Evolutionary conservation across 2,113 vertebrate species (phyloP), one percentile per base, ranked within the genome.

Genomic region (Perccottus glenii): DNA sequence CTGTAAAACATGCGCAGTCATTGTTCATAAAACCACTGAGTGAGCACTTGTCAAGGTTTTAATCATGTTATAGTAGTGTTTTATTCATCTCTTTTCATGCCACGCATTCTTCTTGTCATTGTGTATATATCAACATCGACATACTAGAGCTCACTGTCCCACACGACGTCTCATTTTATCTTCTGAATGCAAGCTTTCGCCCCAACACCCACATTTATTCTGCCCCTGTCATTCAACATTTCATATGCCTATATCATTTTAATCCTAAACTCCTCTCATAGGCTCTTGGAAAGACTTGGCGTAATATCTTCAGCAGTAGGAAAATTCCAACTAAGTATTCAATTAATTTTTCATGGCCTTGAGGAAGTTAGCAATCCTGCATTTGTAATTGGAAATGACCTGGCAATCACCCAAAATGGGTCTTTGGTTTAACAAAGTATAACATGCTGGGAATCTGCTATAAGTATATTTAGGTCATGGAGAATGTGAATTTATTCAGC

Each of bases 61-160:
- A 42, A 53, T 70, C 43, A 43, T 9, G 19, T 27, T 27, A 62
- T 60, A 46, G 44, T 4, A 14, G 38, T 45, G 44, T 40, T 44
- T 14, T 52, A 5, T 60, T 57, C 4, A 0, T 19, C 6, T 64
- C n/a, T 11, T 52, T 15, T 55, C 12, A n/a, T 27, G 36, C 40
- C 45, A 3, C 4, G 5, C 44, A 51, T 72, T 10, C 15, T 43
- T 56, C 43, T 66, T 44, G 12, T 56, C 64, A 35, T 57, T 36
- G 19, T 60, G 11, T 15, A 65, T 63, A 71, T 71, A 68, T 70
- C 43, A 80, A 47, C 61, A 64, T 19, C 61, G 43, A 49, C 38
- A 55, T 56, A 52, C 51, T 51, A 60, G 40, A 75, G 56, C 65
- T 14, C 57, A 52, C 10, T 15, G 2, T 51, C 44, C 35, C 57